phyloP scores from a whole-genome alignment of 30 jellyfish, hydroid and myxozoan species.

The Turritopsis dohrnii region DNA sequence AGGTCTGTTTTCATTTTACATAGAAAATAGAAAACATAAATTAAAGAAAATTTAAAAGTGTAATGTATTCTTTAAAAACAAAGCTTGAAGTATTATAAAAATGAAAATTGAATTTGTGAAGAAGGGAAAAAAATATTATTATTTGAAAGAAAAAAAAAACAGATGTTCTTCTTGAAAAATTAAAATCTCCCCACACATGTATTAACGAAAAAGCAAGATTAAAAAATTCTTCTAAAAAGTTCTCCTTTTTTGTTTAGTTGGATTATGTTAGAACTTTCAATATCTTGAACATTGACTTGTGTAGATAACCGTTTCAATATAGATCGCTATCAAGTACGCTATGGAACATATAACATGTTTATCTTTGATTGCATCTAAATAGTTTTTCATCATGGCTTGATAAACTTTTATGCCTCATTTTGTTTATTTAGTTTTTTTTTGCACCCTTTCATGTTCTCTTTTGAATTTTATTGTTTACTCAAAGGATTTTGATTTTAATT shows the following conservation, averaged over 20 bases:
- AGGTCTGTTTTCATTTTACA: neutral
- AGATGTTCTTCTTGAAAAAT: neutral
- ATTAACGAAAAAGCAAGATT: neutral
- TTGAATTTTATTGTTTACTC: neutral
- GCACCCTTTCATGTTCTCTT: neutral
- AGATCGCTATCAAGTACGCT: neutral
- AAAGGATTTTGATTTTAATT: too few relatives aligned
- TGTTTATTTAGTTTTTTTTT: neutral
- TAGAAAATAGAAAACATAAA: neutral
- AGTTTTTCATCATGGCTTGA: neutral
- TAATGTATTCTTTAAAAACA: neutral
- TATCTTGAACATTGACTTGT: neutral
- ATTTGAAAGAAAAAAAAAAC: neutral
- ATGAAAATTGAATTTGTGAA: neutral
- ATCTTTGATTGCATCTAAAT: slow-evolving; percentile 7
- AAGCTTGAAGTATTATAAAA: neutral
- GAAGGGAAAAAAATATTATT: neutral
- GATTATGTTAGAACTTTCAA: neutral
- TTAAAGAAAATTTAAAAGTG: neutral
- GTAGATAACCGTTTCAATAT: neutral
- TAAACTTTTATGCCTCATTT: neutral
- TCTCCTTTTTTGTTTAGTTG: neutral
- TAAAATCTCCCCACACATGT: neutral
- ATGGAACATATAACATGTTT: neutral
- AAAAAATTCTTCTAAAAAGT: neutral